phyloP scores from a whole-genome alignment of 2,888 invertebrate genomes.

The Erannis defoliaria region DNA sequence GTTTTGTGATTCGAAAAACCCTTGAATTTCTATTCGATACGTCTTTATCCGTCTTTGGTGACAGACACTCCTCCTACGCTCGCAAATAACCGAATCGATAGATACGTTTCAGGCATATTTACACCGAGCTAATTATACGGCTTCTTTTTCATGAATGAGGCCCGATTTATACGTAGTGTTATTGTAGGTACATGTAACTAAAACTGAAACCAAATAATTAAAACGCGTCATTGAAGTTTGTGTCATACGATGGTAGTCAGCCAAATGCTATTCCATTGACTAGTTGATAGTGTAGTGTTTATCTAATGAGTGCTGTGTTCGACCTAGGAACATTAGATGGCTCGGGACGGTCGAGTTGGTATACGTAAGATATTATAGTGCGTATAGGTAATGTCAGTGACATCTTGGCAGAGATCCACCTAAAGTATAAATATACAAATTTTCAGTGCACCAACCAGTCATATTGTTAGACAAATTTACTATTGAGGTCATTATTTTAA shows the following conservation, averaged over 20 bases:
- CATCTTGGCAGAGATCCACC: constrained; percentile 82
- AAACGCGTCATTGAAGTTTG: constrained; percentile 24
- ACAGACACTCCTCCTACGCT: constrained; percentile 32
- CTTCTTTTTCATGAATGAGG: constrained; percentile 25
- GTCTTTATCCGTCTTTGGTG: constrained; percentile 30
- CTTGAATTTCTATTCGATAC: constrained; percentile 33
- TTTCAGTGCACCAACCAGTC: constrained; percentile 76
- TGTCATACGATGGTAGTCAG: constrained; percentile 21
- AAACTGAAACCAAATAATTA: constrained; percentile 42
- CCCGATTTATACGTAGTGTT: constrained; percentile 17
- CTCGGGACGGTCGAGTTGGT: constrained; percentile 45
- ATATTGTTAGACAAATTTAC: constrained; percentile 73
- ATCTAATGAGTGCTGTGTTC: constrained; percentile 20
- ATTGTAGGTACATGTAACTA: constrained; percentile 20
- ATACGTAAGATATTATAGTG: constrained; percentile 60
- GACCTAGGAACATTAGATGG: constrained; percentile 27
- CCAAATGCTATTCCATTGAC: constrained; percentile 34
- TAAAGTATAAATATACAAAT: constrained; percentile 81
- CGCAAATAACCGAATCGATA: constrained; percentile 30
- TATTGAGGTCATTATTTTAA: constrained; percentile 58
- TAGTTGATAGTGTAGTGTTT: constrained; percentile 4
- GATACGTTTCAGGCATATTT: constrained; percentile 26
- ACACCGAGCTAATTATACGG: constrained; percentile 24
- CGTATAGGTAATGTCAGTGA: constrained; percentile 72
- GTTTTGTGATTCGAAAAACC: constrained; percentile 36